Evolutionary conservation across 2,113 vertebrate genomes (phyloP), one percentile per base, ranked within the genome.

Genomic region (Rattus norvegicus): DNA sequence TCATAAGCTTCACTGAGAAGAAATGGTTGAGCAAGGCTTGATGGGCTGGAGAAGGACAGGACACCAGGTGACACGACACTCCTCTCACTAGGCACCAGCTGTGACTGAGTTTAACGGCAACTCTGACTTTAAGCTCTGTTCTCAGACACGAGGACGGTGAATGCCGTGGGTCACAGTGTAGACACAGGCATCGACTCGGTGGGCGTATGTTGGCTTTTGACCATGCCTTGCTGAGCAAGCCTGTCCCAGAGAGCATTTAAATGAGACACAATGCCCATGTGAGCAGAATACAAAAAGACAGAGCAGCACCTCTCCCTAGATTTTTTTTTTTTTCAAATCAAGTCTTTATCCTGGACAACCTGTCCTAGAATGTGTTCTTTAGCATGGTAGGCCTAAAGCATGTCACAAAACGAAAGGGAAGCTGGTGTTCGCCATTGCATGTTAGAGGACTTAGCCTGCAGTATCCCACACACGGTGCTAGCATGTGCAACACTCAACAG

Each of bases 251-350:
- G 11, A 24, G 1, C 12, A 7, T 11, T 7, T 7, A 59, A 61
- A 52, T 28, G 3, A 72, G 22, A 28, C 9, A 1, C 0, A 12
- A 43, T 70, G 20, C 72, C 80, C 24, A 19, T 59, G 30, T 0
- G 1, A 33, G 56, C 5, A 65, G 19, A 92, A 43, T 8, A 13
- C 12, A n/a, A 49, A 52, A 69, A 91, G 54, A 56, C 24, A 59
- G 4, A 14, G 49, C 20, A 72, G 73, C 70, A 76, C 69, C 70
- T n/a, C 43, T 39, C 30, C 52, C 49, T 2, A 17, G 13, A 26
- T 19, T 56, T 67, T 56, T 90, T 80, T 90, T 80, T 22, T 54
- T 91, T 83, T 30, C 12, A 90, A 94, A n/a, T 67, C 54, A 87
- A 65, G 61, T 86, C 87, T 83, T 86, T 17, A 36, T 56, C 56